Evolutionary conservation across 2,888 invertebrate species (phyloP), one percentile per base, ranked within the genome.

Genomic region (Chloroclysta siterata): DNA sequence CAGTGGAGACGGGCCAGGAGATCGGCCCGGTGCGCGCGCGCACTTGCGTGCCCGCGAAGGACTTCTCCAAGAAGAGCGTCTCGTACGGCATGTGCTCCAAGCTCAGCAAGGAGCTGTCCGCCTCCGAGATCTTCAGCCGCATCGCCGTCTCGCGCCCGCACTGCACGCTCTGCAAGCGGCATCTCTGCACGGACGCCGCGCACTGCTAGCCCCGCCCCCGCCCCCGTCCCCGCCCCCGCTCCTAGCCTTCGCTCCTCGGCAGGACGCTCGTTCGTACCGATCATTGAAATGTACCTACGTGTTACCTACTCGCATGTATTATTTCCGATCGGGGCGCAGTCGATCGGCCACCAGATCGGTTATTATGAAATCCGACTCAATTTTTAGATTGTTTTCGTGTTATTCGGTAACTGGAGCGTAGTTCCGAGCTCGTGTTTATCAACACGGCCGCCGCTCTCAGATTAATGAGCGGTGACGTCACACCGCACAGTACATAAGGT

Each of bases 11-110:
- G 28, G 90, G 90, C 0, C 89, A 89, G 71, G 90, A 92, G 75
- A 90, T 92, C 67, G 92, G 93, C 0, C 91, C 92, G 3, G 90
- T 93, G 50, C 88, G 92, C 62, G 93, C 91, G 1, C 84, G 93
- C 36, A 92, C 93, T 0, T 93, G 93, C 71, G 92, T 93, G 7
- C 89, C 92, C 0, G 86, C 89, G 41, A 92, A 90, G 75, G 90
- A 91, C 71, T 92, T 93, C 80, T 81, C 85, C 66, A 92, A 90
- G 85, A 90, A 90, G 79, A 83, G 87, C 4, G 90, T 93, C 28
- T 88, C 92, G 1, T 90, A 92, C 76, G 81, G 85, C 10, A 90
- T 90, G 89, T 93, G 92, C 82, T 85, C 83, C 71, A 90, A 90
- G 72, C 80, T 92, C 41, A 89, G 90, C 78, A 89, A 89, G 75